These are phyloP conservation scores for Pyrocephalus nanus DNA, from an alignment of 2,797 vertebrate species.

Conservation along the genomic window DNA sequence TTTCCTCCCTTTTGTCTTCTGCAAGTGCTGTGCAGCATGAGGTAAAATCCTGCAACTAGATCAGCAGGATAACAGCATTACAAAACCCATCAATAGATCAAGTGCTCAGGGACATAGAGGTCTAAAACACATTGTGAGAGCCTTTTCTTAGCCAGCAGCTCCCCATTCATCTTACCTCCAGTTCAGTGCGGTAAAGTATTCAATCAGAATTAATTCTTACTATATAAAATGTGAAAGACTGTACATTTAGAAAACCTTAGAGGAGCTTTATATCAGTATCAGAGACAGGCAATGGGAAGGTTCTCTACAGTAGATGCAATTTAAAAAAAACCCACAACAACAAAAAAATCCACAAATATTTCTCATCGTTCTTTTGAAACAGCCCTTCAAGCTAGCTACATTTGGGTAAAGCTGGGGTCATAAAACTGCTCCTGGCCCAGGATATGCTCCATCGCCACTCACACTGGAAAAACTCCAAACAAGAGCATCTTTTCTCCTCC, in stretches of 20 bases:
- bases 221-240: neutral
- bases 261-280: neutral
- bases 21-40: neutral
- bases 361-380: neutral
- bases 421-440: neutral
- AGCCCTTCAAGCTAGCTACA: neutral
- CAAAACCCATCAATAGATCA: conserved; percentile 42
- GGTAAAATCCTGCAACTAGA: conserved; percentile 40
- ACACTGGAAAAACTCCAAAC: neutral
- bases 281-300: neutral
- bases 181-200: conserved; percentile 37
- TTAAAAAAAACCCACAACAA: neutral
- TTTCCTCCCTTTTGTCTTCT: neutral
- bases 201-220: neutral
- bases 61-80: neutral
- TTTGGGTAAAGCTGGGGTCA: neutral
- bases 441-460: neutral
- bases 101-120: neutral
- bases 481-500: neutral
- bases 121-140: neutral
- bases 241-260: neutral
- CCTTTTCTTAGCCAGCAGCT: conserved; percentile 40
- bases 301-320: neutral
- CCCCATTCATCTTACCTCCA: conserved; percentile 43
- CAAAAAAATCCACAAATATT: neutral